Base-by-base conservation (phyloP, 2,888 invertebrate genomes). In the Lepas anatifera region DNA sequence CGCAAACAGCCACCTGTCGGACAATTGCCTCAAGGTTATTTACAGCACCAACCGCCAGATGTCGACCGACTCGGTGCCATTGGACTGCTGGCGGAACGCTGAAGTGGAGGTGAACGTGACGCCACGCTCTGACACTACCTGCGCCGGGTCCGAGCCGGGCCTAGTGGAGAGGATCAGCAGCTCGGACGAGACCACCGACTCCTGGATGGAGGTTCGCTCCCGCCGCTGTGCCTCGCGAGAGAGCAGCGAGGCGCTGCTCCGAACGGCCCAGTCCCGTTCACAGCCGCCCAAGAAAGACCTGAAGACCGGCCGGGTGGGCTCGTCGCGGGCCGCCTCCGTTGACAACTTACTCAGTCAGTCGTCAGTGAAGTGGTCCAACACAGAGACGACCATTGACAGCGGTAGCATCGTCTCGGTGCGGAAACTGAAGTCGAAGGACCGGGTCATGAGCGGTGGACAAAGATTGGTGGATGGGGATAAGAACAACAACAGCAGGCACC, bases 131-230 rank as follows among this genome's bases (percentile, higher is more conserved):
- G 58, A 58, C 58, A 32, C 58, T 6, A 58, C 58, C 7, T 58
- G 58, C 18, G 58, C 32, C 29, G 58, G 58, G 32, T 58, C 58
- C 18, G 58, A 58, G 58, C 58, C 58, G 29, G 58, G 58, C 32
- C 18, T 32, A 18, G 58, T 58, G 18, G 58, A 58, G 32, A 27
- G 32, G 6, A 29, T 32, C 18, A 32, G 58, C 32, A 22, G 32
- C 58, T 7, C 29, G 18, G 58, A 3, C 16, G 32, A 22, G 32
- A 22, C 25, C 25, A 25, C 25, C 4, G 25, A 25, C 18, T 58
- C 58, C 32, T 58, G 58, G 58, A 58, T 32, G 3, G 58, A 58
- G 6, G 32, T 58, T 2, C 11, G 58, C 4, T 29, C 58, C 18
- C 58, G 58, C 18, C 58, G 58, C 58, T 58, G 58, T 16, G 58